Conservation (phyloP, 2,113 vertebrate genomes). For the Hippolais icterina region DNA sequence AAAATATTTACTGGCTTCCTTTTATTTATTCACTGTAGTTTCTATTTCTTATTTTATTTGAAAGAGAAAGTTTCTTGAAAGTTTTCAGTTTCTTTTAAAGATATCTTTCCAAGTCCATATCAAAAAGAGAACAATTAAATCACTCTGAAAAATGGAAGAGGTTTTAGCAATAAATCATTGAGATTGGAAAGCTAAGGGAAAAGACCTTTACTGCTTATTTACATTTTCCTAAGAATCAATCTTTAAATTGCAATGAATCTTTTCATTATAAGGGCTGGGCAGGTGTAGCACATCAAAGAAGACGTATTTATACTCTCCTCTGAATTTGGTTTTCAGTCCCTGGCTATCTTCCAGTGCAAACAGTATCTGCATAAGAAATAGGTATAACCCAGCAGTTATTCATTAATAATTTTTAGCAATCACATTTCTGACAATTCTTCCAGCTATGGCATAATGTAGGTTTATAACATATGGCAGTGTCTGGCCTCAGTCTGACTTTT, state of each 20-base stretch:
- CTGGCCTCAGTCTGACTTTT: background rate
- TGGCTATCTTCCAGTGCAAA: background rate
- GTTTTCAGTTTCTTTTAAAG: background rate
- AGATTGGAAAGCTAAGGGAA: background rate
- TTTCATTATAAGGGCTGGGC: background rate
- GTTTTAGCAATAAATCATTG: conserved; percentile 8
- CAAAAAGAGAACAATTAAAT: background rate
- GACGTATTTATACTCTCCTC: background rate
- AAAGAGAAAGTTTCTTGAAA: background rate
- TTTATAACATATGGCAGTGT: background rate
- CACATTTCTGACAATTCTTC: background rate
- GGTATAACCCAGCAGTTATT: background rate
- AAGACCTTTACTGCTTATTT: conserved; percentile 29
- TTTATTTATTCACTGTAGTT: background rate
- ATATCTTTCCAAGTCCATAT: background rate
- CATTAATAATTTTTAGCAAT: background rate
- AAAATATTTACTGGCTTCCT: background rate
- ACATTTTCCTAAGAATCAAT: conserved; percentile 15
- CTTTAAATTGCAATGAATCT: background rate
- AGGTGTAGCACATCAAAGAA: background rate
- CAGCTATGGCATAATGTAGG: background rate
- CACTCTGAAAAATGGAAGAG: background rate
- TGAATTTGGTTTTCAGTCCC: background rate
- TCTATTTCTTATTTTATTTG: background rate
- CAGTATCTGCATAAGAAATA: background rate